Evolutionary conservation across 2,113 vertebrate genomes (phyloP), one percentile per base, ranked within the genome.

Genomic region (Petrocephalus zakoni): DNA sequence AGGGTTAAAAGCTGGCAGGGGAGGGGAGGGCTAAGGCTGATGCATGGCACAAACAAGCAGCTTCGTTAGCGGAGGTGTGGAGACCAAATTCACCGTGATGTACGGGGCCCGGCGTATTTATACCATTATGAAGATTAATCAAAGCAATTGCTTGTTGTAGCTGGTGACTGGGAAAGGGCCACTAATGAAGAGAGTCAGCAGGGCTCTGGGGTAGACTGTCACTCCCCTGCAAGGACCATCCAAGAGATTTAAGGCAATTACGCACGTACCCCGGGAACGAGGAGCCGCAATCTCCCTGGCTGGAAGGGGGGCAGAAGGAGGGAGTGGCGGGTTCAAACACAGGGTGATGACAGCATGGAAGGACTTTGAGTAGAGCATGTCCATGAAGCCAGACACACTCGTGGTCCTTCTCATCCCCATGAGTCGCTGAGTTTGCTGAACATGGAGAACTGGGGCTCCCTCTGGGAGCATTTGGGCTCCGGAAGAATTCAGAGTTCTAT

Each of bases 71-170:
- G 5, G 61, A 72, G 42, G 61, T 87, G 86, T 3, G n/a, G 86
- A 68, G 86, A 87, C 61, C 61, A 6, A 29, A 72, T 13, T 42
- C 2, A 10, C 21, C 61, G 9, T 72, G 86, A 87, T 34, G 46
- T 52, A 87, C 46, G 46, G 42, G n/a, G 22, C 10, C 11, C 86
- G 17, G 42, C n/a, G 25, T 72, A 42, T 29, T 72, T 68, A 25
- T 42, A 34, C 86, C 21, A 17, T 87, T 61, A 88, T 84, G 29
- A 47, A 56, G 78, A 88, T 88, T 84, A 83, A 88, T 81, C 29
- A 82, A 47, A 15, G 51, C 72, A 46, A 46, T 68, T 21, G 47
- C 72, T 51, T 21, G 61, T 29, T 88, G 52, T 64, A 75, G n/a
- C 72, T 52, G 53, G 87, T 83, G 34, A 29, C 56, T n/a, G 58